Evolutionary conservation across 2,797 vertebrate species (phyloP).

Genomic region (Galago senegalensis): DNA sequence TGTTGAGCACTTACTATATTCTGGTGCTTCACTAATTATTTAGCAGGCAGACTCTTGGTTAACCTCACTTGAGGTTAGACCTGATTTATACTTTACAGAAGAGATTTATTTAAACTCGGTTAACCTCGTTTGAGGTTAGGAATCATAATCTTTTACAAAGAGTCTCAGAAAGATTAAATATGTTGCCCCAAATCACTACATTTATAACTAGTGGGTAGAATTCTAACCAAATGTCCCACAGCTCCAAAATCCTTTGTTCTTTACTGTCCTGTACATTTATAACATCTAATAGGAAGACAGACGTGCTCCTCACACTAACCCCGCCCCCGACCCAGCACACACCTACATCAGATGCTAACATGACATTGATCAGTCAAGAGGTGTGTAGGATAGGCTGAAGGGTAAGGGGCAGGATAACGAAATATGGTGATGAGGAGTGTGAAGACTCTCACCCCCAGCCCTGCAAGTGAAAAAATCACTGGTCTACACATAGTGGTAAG

Average conservation of each 20-base stretch:
- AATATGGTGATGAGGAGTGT: neutral
- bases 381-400: neutral
- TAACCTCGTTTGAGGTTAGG: neutral
- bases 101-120: neutral
- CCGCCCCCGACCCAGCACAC: neutral
- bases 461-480: neutral
- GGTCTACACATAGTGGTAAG: neutral
- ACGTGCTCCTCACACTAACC: neutral
- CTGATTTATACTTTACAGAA: neutral
- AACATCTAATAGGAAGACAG: neutral
- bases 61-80: neutral
- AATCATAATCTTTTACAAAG: neutral
- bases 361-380: neutral
- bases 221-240: neutral
- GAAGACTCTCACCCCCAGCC: neutral
- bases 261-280: neutral
- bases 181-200: neutral
- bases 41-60: slow-evolving; percentile 14
- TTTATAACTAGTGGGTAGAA: neutral
- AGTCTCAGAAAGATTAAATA: neutral
- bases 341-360: neutral
- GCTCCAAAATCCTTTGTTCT: neutral
- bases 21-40: neutral
- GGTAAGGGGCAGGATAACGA: neutral
- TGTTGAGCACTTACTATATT: slow-evolving; percentile 34